These are phyloP conservation scores for Pocillopora damicornis DNA, from an alignment of 64 coral and sea anemone species.

Conservation along the genomic window DNA sequence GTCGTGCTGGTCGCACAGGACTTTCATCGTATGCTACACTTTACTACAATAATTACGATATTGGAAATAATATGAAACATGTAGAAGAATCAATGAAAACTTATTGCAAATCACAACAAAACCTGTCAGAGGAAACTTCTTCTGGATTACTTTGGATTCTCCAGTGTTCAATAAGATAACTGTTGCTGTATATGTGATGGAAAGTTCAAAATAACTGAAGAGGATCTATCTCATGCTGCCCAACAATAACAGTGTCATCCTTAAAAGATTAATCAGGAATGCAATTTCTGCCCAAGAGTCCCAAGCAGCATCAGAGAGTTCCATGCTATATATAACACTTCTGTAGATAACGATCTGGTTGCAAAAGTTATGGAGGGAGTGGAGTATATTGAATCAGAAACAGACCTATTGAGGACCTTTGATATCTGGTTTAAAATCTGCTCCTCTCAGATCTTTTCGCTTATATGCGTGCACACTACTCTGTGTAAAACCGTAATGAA, in stretches of 20 bases:
- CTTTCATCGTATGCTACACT: too few species aligned
- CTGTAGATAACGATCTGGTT: constrained; percentile 22
- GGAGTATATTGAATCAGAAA: constrained; percentile 47
- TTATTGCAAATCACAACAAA: too few species aligned
- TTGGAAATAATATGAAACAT: too few species aligned
- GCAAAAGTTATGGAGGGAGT: constrained; percentile 47
- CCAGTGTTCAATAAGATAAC: constrained; percentile 36
- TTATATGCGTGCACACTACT: constrained; percentile 51
- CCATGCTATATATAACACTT: constrained; percentile 43
- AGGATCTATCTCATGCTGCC: constrained; percentile 9
- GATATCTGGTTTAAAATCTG: constrained; percentile 44
- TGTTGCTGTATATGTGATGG: constrained; percentile 62
- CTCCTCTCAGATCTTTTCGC: constrained; percentile 58
- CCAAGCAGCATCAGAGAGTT: constrained; percentile 4
- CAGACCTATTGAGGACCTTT: constrained; percentile 33
- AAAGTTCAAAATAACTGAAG: not conserved
- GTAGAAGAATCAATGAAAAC: too few species aligned
- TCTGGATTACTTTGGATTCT: constrained; percentile 67
- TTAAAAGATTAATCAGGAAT: constrained; percentile 36
- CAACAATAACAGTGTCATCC: constrained; percentile 14
- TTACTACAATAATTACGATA: too few species aligned
- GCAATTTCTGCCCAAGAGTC: constrained; percentile 10
- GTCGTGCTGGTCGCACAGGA: too few species aligned
- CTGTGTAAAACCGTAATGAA: constrained; percentile 31
- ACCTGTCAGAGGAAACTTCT: not conserved